Evolutionary conservation across 2,888 invertebrate species (phyloP).

Genomic region (Diogma glabrata): DNA sequence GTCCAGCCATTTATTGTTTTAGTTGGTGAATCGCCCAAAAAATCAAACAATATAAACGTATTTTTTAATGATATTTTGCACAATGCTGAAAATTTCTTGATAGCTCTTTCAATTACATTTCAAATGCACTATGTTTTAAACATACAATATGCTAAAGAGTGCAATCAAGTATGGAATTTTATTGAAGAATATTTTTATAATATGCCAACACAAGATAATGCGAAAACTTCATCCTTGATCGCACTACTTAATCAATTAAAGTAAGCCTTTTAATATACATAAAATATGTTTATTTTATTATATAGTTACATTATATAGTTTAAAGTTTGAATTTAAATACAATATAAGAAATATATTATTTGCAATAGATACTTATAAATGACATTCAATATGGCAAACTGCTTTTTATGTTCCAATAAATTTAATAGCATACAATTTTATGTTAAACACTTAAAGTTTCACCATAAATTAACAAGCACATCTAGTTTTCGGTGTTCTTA

Average conservation of each 20-base stretch:
- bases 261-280: no score
- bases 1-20: slow-evolving; percentile 10
- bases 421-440: neutral
- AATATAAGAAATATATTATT: no score
- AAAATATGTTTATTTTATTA: no score
- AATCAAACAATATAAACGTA: neutral
- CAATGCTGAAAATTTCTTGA: neutral
- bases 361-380: no score
- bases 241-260: no score
- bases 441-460: slow-evolving; percentile 1
- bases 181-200: slow-evolving; percentile 5
- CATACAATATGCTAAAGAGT: slow-evolving; percentile 10
- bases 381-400: neutral
- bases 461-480: slow-evolving; percentile 4
- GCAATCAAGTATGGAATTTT: slow-evolving; percentile 7
- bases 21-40: neutral
- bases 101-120: neutral
- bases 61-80: slow-evolving; percentile 5
- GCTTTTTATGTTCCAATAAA: slow-evolving; percentile 6
- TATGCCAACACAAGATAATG: neutral
- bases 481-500: neutral
- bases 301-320: no score
- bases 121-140: slow-evolving; percentile 7
- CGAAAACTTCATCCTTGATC: no score
- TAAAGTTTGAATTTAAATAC: no score